Evolutionary conservation across 2,797 vertebrate genomes (phyloP), one percentile per base, ranked within the genome.

Genomic region (Parauchenoglanis punctatus): DNA sequence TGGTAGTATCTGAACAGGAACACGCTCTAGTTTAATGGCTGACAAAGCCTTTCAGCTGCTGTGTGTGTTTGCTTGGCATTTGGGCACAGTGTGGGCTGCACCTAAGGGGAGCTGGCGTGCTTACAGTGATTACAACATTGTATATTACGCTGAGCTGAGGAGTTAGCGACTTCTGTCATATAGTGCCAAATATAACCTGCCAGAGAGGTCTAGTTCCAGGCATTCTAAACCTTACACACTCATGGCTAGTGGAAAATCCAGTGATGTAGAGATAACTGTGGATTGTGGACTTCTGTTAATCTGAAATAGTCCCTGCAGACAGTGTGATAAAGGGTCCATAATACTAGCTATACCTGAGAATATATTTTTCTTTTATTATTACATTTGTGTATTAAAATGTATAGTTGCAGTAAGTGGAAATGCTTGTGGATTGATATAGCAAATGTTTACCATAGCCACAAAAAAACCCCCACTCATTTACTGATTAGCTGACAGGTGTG

Each of bases 41-140:
- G 90, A 86, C 75, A 89, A 78, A 90, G 68, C 77, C 83, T 88
- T 86, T 91, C 82, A 89, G 87, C 91, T 91, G 88, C 82, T 85
- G 76, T 89, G 84, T 90, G 81, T 91, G 92, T 94, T 94, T 94
- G 88, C 89, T 90, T 94, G 87, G 92, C 93, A 93, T 95, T 93
- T 92, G 90, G 92, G 87, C 90, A 70, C 84, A 91, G 90, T 94
- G 59, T 88, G 76, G 81, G 81, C 68, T 65, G 15, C 81, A 86
- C 87, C 89, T 89, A 70, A 86, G 75, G 87, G 75, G 63, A 81
- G 58, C 84, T 87, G 89, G 85, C 77, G 58, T 87, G 81, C 81
- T 90, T 46, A 17, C 31, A 58, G 59, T 87, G 86, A 90, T 89
- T 90, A 88, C 35, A 23, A 59, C 58, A 54, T 87, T 89, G 83